Percentiles rank a stretch among this genome's conserved stretches.
These are phyloP conservation scores for Ellobium chinense DNA, from an alignment of 2,888 invertebrate species.

Conservation along the genomic window DNA sequence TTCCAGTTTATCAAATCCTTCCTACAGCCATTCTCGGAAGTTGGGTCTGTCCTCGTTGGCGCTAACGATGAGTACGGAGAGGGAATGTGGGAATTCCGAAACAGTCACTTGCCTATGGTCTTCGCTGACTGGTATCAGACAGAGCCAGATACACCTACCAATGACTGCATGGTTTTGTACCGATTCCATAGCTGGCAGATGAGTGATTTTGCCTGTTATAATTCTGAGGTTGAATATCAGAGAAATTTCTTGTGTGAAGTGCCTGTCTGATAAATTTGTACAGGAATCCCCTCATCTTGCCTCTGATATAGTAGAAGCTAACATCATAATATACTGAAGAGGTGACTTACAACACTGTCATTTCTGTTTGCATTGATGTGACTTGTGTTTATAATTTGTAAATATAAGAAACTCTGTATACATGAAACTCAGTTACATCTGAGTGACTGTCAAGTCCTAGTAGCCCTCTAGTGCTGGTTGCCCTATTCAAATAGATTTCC, in stretches of 20 bases:
- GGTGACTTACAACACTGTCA: no score
- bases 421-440: no score
- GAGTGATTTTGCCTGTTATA: background rate
- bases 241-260: constrained; percentile 5
- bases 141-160: background rate
- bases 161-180: background rate
- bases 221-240: background rate
- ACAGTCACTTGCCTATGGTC: background rate
- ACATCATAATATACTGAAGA: no score
- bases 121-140: background rate
- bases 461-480: no score
- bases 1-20: background rate
- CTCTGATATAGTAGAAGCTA: no score
- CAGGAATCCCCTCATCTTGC: background rate
- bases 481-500: no score
- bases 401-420: no score
- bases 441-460: no score
- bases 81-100: background rate
- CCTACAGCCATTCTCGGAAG: background rate
- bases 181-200: background rate
- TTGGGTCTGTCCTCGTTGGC: background rate
- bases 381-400: no score
- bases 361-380: no score
- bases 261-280: background rate
- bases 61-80: background rate